Conservation (phyloP, 1,140 invertebrate species). For the honey bee (Apis mellifera) region Amel_HAv3.1 CM009945.2:8954001-8954500, state of each 20-base stretch:
- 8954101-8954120: conserved; percentile 12
- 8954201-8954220: not conserved
- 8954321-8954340: not conserved
- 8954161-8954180: not conserved
- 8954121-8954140: conserved; percentile 28
- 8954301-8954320: not conserved
- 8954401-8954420: not conserved
- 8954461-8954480: not conserved
- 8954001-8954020: not conserved
- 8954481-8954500: not conserved
- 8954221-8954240: not conserved
- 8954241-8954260: not conserved
- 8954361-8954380: not conserved
- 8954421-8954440: not conserved
- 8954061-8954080: not conserved
- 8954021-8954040: too few species aligned
- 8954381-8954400: not conserved
- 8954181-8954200: conserved; percentile 20
- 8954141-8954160: conserved; percentile 17
- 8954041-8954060: conserved; percentile 16
- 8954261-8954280: not conserved
- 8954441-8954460: not conserved
- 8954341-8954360: not conserved
- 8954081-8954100: not conserved
- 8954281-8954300: not conserved